A percentile compares a stretch with the other conserved stretches of the same genome.
Conservation (phyloP, 2,888 invertebrate species). For the Melikaiella ostensackeni region DNA sequence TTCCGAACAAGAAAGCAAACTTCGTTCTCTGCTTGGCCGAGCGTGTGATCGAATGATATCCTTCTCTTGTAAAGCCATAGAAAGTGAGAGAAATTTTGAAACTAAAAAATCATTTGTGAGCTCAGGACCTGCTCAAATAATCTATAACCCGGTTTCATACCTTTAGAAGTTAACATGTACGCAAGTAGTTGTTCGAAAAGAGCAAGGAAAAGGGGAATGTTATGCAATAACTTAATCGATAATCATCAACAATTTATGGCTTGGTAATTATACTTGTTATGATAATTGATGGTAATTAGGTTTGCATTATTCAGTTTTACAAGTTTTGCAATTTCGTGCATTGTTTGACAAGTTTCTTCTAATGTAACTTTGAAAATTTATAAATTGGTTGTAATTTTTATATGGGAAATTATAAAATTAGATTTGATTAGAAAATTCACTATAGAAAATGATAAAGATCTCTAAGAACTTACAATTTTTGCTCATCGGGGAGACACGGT, state of each 20-base stretch:
- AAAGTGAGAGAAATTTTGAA: conserved; percentile 30
- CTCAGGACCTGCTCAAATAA: background rate
- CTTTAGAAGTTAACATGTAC: background rate
- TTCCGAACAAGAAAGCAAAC: conserved; percentile 28
- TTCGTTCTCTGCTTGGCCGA: conserved; percentile 20
- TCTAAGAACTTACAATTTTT: background rate
- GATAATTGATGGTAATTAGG: background rate
- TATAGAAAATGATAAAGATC: background rate
- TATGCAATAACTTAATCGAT: too few species aligned
- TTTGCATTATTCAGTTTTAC: background rate
- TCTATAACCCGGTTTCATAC: background rate
- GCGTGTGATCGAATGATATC: conserved; percentile 29
- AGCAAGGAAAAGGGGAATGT: background rate
- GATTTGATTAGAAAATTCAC: background rate
- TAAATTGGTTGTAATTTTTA: background rate
- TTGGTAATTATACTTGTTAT: too few species aligned
- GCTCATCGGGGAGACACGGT: conserved; percentile 1
- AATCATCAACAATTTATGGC: too few species aligned
- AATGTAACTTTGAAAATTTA: too few species aligned
- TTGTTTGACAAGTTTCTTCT: too few species aligned
- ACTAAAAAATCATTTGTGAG: background rate
- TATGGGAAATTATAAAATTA: background rate
- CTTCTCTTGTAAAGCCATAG: conserved; percentile 13
- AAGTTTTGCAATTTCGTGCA: background rate
- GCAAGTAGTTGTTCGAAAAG: background rate